Base-by-base conservation (phyloP, 35 echinoderm and acorn worm genomes). In the Nesometra sesokonis region DNA sequence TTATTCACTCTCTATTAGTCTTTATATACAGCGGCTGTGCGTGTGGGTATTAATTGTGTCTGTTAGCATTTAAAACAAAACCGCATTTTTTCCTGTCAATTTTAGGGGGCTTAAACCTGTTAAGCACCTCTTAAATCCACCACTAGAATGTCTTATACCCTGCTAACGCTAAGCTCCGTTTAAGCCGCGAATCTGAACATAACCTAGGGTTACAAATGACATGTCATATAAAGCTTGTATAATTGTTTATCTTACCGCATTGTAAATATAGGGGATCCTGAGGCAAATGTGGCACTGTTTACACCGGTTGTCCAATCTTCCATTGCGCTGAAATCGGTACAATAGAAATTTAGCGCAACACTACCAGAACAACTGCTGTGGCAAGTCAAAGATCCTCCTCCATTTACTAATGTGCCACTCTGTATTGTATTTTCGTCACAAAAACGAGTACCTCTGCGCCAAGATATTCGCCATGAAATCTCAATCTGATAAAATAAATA, bases 301-400 rank as follows among this genome's bases (percentile, higher is more conserved):
- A 85, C 83, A 11, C 83, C 83, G 30, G 83, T 30, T 31, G 83
- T 30, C 83, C 83, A 85, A 57, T 85, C 83, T 85, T 85, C 83
- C 0, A 0, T 27, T 5, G 35, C 27, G 29, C 83, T 85, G 43
- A 52, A 85, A 34, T 85, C 83, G 0, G 83, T 85, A 47, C 83
- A 85, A 34, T 85, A 85, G 32, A 85, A 47, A 11, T 0, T 29
- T 40, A 85, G 35, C 15, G 5, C 27, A 31, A 33, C 43, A 19
- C 43, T 34, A 17, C n/a, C 39, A 15, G 38, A 32, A 85, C n/a
- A 35, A 0, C 17, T 0, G 30, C 27, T 47, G 17, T n/a, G 3
- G 17, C 35, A 52, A 29, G 7, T 31, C 5, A 29, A 5, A 29
- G 32, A 47, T 3, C 21, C n/a, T 47, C 33, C 39, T 11, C 37